phyloP scores from a whole-genome alignment of 1,140 invertebrate species.

The Ericerus pela region DNA sequence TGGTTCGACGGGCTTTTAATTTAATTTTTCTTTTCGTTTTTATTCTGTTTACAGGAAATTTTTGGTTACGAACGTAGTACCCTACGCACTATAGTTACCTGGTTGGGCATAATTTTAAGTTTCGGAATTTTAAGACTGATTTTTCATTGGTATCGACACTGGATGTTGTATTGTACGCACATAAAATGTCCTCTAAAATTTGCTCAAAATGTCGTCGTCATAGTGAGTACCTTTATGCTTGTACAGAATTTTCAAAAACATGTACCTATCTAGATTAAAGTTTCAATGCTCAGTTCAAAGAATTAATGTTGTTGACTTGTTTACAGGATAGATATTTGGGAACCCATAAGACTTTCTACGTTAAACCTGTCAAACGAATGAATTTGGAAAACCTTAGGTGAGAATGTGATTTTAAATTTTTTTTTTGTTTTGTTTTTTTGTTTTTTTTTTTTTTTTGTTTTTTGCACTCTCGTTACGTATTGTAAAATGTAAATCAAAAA shows the following conservation, averaged over 20 bases:
- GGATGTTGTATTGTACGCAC: slow-evolving; percentile 44
- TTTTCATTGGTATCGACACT: slow-evolving; percentile 50
- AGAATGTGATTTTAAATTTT: slow-evolving; percentile 32
- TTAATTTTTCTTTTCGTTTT: too few relatives aligned
- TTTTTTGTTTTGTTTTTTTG: too few relatives aligned
- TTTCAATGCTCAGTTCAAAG: slow-evolving; percentile 13
- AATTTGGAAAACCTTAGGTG: neutral
- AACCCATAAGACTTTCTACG: slow-evolving; percentile 48
- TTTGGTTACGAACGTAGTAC: slow-evolving; percentile 39
- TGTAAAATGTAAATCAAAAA: too few relatives aligned
- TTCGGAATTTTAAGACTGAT: slow-evolving; percentile 44
- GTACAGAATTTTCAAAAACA: neutral
- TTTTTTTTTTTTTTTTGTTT: too few relatives aligned
- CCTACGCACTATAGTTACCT: slow-evolving; percentile 35
- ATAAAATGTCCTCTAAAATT: slow-evolving; percentile 37
- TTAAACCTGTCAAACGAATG: slow-evolving; percentile 39
- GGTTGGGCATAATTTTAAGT: slow-evolving; percentile 42
- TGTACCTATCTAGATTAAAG: neutral
- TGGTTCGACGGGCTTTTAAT: too few relatives aligned
- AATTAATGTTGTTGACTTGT: too few relatives aligned
- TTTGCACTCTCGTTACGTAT: too few relatives aligned
- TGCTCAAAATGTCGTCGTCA: slow-evolving; percentile 43
- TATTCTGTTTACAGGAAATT: slow-evolving; percentile 33
- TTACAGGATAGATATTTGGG: slow-evolving; percentile 49
- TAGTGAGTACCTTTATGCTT: slow-evolving; percentile 31